phyloP scores from a whole-genome alignment of 92 coral and sea anemone genomes.

The Parazoanthus atlanticus region DNA sequence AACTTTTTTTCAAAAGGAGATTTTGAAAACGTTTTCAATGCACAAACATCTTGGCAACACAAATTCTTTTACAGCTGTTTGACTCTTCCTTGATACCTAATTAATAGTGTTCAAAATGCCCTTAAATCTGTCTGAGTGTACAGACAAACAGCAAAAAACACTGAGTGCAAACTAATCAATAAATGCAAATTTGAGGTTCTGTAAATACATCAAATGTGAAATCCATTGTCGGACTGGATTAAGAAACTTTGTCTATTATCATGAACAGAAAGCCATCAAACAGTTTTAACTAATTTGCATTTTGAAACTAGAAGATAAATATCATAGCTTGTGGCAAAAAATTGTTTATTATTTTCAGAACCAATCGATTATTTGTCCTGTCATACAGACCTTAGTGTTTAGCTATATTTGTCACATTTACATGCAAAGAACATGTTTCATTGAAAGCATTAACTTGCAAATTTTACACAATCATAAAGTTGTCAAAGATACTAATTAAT shows the following conservation, averaged over 20 bases:
- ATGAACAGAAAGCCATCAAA: neutral
- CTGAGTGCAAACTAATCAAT: neutral
- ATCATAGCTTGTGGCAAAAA: slow-evolving; percentile 7
- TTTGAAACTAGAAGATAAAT: neutral
- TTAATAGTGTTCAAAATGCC: neutral
- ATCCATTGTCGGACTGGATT: neutral
- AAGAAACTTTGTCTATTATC: neutral
- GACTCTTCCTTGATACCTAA: neutral
- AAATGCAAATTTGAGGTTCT: neutral
- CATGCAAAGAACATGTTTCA: neutral
- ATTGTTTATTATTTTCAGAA: neutral
- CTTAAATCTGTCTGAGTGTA: neutral
- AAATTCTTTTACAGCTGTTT: neutral
- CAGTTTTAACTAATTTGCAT: neutral
- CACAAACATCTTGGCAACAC: neutral
- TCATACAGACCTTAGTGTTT: neutral
- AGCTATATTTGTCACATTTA: neutral
- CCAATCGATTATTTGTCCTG: neutral
- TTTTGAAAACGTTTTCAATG: neutral
- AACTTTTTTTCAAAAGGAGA: neutral
- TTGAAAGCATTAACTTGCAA: neutral
- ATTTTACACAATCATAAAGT: neutral
- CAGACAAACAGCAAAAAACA: neutral
- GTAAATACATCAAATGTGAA: neutral
- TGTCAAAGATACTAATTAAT: too few species aligned